Conservation (phyloP, 2,888 invertebrate species). For the Neoascia interrupta region DNA sequence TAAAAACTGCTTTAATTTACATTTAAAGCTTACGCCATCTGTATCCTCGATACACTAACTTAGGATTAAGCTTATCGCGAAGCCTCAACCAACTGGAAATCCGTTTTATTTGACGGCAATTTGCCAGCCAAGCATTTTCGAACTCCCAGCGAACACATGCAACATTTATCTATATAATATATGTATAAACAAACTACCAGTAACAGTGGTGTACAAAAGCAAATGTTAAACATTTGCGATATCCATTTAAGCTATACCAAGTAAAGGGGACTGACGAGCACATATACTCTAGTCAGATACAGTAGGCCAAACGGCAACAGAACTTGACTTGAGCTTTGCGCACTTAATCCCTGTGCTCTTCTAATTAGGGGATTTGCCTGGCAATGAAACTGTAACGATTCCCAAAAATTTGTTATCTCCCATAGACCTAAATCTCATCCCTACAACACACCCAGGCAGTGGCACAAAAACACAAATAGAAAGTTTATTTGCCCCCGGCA, state of each 20-base stretch:
- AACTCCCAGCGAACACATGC: slow-evolving; percentile 5
- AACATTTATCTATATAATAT: too few species aligned
- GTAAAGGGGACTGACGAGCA: too few species aligned
- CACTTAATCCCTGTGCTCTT: slow-evolving; percentile 60
- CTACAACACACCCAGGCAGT: neutral
- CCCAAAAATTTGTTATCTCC: slow-evolving; percentile 58
- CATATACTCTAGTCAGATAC: slow-evolving; percentile 1
- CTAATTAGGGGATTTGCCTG: slow-evolving; percentile 66
- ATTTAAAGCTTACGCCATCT: too few species aligned
- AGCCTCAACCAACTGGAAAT: slow-evolving; percentile 34
- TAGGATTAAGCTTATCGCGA: slow-evolving; percentile 53
- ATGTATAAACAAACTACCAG: too few species aligned
- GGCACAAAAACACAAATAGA: neutral
- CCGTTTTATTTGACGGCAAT: slow-evolving; percentile 62
- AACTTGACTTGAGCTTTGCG: slow-evolving; percentile 60
- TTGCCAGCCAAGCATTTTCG: slow-evolving; percentile 29
- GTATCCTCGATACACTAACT: too few species aligned
- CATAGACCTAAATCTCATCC: slow-evolving; percentile 56
- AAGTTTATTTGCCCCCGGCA: slow-evolving; percentile 36
- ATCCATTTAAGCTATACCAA: slow-evolving; percentile 54
- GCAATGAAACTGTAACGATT: slow-evolving; percentile 66
- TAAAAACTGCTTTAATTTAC: too few species aligned
- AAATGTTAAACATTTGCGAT: slow-evolving; percentile 56
- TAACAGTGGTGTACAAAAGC: slow-evolving; percentile 9
- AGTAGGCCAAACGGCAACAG: neutral